phyloP scores from a whole-genome alignment of 2,797 vertebrate genomes.

The Catostomus latipinnis region DNA sequence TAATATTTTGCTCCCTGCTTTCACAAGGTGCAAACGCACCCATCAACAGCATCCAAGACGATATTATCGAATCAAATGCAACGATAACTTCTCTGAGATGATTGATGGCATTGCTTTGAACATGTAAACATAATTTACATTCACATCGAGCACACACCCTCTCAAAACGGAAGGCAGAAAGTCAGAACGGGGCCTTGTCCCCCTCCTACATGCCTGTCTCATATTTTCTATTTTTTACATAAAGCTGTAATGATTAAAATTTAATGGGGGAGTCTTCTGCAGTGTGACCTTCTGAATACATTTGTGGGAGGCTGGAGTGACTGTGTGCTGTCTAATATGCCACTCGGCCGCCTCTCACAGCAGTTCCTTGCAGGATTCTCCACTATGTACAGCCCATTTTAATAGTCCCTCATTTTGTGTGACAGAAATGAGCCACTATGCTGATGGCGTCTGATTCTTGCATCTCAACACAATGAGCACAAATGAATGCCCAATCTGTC shows the following conservation, averaged over 20 bases:
- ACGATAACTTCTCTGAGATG: constrained; percentile 15
- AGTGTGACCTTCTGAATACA: constrained; percentile 76
- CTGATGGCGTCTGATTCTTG: constrained; percentile 58
- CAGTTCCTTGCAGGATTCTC: constrained; percentile 34
- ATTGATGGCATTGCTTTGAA: constrained; percentile 22
- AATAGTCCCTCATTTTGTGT: constrained; percentile 61
- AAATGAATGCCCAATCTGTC: constrained; percentile 56
- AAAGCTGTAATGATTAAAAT: constrained; percentile 76
- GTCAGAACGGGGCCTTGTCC: constrained; percentile 36
- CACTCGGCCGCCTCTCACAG: constrained; percentile 65
- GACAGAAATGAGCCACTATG: constrained; percentile 65
- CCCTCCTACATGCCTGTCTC: constrained; percentile 61
- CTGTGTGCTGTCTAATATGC: constrained; percentile 70
- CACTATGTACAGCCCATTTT: constrained; percentile 46
- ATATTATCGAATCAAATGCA: constrained; percentile 28
- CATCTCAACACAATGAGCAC: constrained; percentile 62
- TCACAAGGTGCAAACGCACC: constrained; percentile 46
- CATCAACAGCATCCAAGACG: constrained; percentile 29
- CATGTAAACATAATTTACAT: constrained; percentile 24
- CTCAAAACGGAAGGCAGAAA: constrained; percentile 6
- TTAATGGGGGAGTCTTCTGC: constrained; percentile 71
- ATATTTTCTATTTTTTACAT: constrained; percentile 70
- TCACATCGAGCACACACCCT: constrained; percentile 1
- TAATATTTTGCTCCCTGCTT: constrained; percentile 55
- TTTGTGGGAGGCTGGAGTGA: constrained; percentile 69